These are phyloP conservation scores for Hypselothyrea guttata DNA, from an alignment of 2,888 invertebrate genomes.

Conservation along the genomic window DNA sequence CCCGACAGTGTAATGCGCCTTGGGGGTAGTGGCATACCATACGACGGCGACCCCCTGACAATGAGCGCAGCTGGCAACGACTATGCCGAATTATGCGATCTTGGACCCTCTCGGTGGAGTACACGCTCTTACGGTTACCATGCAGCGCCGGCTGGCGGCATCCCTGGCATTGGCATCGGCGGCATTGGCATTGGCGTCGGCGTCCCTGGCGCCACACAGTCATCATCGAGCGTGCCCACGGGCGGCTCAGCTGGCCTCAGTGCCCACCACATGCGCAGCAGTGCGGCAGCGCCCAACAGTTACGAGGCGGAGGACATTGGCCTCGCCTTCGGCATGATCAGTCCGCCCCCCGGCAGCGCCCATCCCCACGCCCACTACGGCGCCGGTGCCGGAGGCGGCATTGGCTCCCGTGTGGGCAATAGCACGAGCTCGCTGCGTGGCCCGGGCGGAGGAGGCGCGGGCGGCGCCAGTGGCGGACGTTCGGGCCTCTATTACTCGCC, in stretches of 20 bases:
- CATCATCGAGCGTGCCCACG: constrained; percentile 78
- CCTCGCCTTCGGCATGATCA: constrained; percentile 76
- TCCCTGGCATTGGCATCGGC: constrained; percentile 63
- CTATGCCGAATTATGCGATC: constrained; percentile 83
- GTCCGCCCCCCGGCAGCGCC: constrained; percentile 74
- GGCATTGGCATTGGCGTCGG: constrained; percentile 49
- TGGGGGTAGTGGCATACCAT: constrained; percentile 81
- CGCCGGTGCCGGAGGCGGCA: constrained; percentile 38
- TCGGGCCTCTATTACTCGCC: constrained; percentile 92
- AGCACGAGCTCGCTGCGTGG: constrained; percentile 83
- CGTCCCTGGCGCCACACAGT: constrained; percentile 67
- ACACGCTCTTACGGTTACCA: constrained; percentile 81
- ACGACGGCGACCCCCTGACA: constrained; percentile 82
- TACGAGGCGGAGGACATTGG: constrained; percentile 83
- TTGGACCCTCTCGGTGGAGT: constrained; percentile 83
- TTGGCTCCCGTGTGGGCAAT: constrained; percentile 77
- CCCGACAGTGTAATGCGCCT: constrained; percentile 80
- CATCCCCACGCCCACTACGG: constrained; percentile 52
- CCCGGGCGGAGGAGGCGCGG: constrained; percentile 83
- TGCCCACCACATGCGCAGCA: constrained; percentile 77
- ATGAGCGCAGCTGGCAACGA: constrained; percentile 83
- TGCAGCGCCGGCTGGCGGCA: constrained; percentile 68
- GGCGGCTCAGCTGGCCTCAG: constrained; percentile 78
- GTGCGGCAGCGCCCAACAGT: constrained; percentile 78
- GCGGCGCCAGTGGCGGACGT: constrained; percentile 83